These are phyloP conservation scores for Theonella swinhoei DNA, from an alignment of 37 sponge, comb jelly and placozoan genomes.

Conservation along the genomic window DNA sequence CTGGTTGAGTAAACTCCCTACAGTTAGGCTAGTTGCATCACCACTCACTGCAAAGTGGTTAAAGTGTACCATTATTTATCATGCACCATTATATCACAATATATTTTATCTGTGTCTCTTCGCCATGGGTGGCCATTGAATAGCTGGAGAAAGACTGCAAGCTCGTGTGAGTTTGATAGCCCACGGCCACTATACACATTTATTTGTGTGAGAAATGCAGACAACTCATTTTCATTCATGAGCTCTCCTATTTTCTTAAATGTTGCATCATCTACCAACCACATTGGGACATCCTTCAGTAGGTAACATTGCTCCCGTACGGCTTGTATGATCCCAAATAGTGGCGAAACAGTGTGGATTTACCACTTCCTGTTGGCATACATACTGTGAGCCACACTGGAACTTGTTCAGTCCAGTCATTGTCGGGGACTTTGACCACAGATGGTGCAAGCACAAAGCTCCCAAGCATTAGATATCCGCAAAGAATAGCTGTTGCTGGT, in stretches of 20 bases:
- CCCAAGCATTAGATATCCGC: background rate
- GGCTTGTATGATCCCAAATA: background rate
- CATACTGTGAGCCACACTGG: constrained; percentile 8
- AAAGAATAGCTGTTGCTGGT: constrained; percentile 18
- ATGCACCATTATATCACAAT: no score
- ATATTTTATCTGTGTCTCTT: no score
- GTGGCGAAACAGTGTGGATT: constrained; percentile 7
- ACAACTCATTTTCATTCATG: no score
- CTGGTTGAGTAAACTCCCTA: constrained; percentile 37
- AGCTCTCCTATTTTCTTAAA: constrained; percentile 36
- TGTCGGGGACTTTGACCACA: background rate
- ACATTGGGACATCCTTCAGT: background rate
- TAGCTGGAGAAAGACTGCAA: no score
- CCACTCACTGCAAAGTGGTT: constrained; percentile 5
- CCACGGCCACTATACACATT: no score
- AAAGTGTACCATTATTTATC: no score
- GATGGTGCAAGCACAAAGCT: background rate
- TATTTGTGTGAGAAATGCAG: no score
- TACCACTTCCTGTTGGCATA: constrained; percentile 28
- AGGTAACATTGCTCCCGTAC: background rate
- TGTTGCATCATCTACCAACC: constrained; percentile 25
- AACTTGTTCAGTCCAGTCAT: constrained; percentile 16
- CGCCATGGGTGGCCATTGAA: no score
- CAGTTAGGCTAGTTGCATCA: constrained; percentile 14
- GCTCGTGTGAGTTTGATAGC: no score